Evolutionary conservation across 2,797 vertebrate genomes (phyloP), one percentile per base, ranked within the genome.

Genomic region (Anabacerthia variegaticeps): DNA sequence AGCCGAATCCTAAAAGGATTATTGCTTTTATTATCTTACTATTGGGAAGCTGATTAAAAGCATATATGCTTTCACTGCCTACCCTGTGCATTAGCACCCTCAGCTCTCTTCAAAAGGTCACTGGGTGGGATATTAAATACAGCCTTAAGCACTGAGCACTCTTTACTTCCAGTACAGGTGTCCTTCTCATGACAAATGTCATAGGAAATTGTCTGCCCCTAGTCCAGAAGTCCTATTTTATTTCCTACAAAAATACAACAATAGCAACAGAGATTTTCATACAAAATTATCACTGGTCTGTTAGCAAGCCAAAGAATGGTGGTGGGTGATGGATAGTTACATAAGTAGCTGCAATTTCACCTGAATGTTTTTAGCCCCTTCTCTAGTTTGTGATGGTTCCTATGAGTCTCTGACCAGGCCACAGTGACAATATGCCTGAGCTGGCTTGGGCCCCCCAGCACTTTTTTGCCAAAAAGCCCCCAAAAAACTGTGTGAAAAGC

Each of bases 11-110:
- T 88, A 77, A 80, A 91, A 87, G 55, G 51, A 87, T 87, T 82
- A 87, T 48, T 69, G 63, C 63, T 85, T 66, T 87, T 85, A 82
- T 85, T 89, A 89, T 59, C 77, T 52, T 63, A 15, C 74, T 73
- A 41, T 49, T 85, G 84, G 66, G 67, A 89, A 93, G 63, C 67
- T 92, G 78, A 82, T 89, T 92, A 85, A 77, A 85, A 85, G 52
- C 72, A 89, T 48, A 16, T 63, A 85, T 66, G 58, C 48, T 85
- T 84, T 84, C 86, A 76, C 18, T 55, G 48, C 37, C 63, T 59
- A 56, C 39, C 21, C 36, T 63, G 43, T 28, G 41, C 76, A 67
- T 88, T 77, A 93, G 54, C 41, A 56, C 28, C 51, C 36, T 9
- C 68, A 92, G 75, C 44, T 94, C 74, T 82, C 72, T 85, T 74